A percentile compares a stretch with the other conserved stretches of the same genome.
Conservation (phyloP, 2,888 invertebrate genomes). For the Tenthredo mesomela region DNA sequence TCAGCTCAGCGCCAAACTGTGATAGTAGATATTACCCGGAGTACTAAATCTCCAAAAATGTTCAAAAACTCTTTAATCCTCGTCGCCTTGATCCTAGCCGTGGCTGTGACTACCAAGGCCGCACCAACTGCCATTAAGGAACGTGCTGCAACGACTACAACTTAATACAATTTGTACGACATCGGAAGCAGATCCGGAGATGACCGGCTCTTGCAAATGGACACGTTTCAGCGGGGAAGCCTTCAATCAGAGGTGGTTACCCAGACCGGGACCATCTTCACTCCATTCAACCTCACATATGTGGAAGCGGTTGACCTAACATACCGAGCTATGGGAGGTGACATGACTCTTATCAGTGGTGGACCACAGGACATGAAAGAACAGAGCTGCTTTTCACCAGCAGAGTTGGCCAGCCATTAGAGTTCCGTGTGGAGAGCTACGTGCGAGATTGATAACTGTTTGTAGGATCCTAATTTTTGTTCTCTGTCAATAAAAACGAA, state of each 20-base stretch:
- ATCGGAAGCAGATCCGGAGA: neutral
- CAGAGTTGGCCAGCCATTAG: slow-evolving; percentile 15
- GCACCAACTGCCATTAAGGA: neutral
- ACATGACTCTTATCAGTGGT: slow-evolving; percentile 17
- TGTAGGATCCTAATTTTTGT: no score
- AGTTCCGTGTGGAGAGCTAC: neutral
- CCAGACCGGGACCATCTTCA: neutral
- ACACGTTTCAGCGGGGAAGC: neutral
- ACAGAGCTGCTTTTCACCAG: slow-evolving; percentile 29
- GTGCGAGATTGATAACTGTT: slow-evolving; percentile 28
- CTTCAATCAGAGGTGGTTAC: neutral
- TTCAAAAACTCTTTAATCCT: slow-evolving; percentile 16
- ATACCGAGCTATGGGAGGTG: neutral
- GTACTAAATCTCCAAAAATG: neutral
- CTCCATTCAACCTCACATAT: slow-evolving; percentile 34
- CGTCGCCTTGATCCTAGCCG: neutral
- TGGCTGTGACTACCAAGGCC: slow-evolving; percentile 13
- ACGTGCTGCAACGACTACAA: slow-evolving; percentile 4
- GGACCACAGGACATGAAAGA: slow-evolving; percentile 35
- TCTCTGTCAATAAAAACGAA: no score
- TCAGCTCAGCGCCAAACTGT: neutral
- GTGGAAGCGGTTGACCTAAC: neutral
- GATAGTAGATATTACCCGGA: neutral
- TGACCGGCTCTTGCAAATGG: slow-evolving; percentile 27
- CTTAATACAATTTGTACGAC: slow-evolving; percentile 35